Conservation (phyloP, 2,888 invertebrate species). For the Herminia tarsipennalis region DNA sequence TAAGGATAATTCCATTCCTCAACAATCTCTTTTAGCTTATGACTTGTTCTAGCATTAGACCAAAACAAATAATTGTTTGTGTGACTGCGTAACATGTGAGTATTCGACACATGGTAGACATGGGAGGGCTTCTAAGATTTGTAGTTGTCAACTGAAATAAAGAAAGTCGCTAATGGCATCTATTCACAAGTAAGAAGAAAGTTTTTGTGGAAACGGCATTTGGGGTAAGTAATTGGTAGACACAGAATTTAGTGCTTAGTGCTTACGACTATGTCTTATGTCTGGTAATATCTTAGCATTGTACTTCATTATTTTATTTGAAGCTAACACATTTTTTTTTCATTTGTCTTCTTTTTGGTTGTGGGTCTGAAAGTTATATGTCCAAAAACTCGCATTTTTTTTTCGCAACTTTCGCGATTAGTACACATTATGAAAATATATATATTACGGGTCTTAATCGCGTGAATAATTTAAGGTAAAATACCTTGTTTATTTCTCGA, state of each 20-base stretch:
- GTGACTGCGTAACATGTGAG: slow-evolving; percentile 71
- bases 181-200: slow-evolving; percentile 46
- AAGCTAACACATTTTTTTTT: too few species aligned
- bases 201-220: slow-evolving; percentile 38
- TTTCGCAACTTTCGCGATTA: too few species aligned
- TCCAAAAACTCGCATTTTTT: too few species aligned
- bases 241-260: not conserved
- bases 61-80: slow-evolving; percentile 61
- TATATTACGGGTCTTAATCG: too few species aligned
- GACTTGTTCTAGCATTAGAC: slow-evolving; percentile 30
- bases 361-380: too few species aligned
- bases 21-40: slow-evolving; percentile 40
- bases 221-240: slow-evolving; percentile 2
- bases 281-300: not conserved
- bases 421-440: too few species aligned
- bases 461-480: too few species aligned
- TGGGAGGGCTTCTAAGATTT: slow-evolving; percentile 80
- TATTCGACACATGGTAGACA: slow-evolving; percentile 75
- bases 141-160: slow-evolving; percentile 78
- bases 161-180: slow-evolving; percentile 61
- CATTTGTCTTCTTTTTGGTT: too few species aligned
- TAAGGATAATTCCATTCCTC: not conserved
- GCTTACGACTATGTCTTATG: not conserved
- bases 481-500: too few species aligned
- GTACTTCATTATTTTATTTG: too few species aligned